These are phyloP conservation scores for Coenonympha glycerion DNA, from an alignment of 2,888 invertebrate species.

Conservation along the genomic window DNA sequence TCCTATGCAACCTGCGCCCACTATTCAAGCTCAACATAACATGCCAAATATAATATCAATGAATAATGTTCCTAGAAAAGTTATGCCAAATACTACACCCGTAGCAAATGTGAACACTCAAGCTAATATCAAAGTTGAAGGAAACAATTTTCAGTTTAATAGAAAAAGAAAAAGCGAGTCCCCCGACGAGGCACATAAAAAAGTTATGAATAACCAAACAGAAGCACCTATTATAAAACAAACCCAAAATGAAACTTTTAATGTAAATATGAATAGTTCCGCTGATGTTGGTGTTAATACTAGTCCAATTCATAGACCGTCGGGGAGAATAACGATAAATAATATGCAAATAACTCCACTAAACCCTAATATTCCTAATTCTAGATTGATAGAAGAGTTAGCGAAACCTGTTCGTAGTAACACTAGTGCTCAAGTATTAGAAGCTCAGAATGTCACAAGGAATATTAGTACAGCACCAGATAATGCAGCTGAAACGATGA, in stretches of 20 bases:
- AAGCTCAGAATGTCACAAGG: conserved; percentile 22
- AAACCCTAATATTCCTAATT: conserved; percentile 23
- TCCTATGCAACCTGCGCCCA: conserved; percentile 15
- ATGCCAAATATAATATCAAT: conserved; percentile 24
- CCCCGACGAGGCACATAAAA: conserved; percentile 49
- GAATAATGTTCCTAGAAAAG: conserved; percentile 22
- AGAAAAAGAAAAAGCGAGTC: conserved; percentile 63
- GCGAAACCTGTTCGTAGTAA: conserved; percentile 23
- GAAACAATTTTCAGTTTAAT: conserved; percentile 30
- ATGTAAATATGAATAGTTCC: conserved; percentile 2
- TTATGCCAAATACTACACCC: conserved; percentile 13
- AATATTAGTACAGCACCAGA: conserved; percentile 12
- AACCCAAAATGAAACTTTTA: conserved; percentile 23
- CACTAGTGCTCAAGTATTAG: conserved; percentile 10
- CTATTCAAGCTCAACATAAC: conserved; percentile 6
- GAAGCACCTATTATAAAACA: conserved; percentile 23
- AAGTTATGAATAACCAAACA: conserved; percentile 25
- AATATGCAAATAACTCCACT: conserved; percentile 31
- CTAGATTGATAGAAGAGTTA: conserved; percentile 28
- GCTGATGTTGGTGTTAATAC: conserved; percentile 35
- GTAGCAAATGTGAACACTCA: conserved; percentile 14
- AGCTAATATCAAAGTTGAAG: conserved; percentile 27
- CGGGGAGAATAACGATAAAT: conserved; percentile 28
- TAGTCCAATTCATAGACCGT: conserved; percentile 37
- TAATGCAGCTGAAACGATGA: conserved; percentile 1